Conservation (phyloP, 2,113 vertebrate genomes). For the Onychostoma macrolepis region DNA sequence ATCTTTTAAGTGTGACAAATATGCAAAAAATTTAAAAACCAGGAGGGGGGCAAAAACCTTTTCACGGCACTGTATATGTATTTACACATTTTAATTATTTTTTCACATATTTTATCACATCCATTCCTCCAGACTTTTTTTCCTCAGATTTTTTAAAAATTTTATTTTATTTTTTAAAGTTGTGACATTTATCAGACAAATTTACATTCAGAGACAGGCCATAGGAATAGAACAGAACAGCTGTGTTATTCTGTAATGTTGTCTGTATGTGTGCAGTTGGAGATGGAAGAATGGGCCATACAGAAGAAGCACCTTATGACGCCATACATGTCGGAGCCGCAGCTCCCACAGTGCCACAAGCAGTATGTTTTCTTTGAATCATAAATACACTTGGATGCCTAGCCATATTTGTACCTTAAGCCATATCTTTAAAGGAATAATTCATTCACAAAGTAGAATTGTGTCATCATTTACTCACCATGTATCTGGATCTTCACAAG, state of each 20-base stretch:
- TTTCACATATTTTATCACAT: neutral
- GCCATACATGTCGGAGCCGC: slow-evolving; percentile 98
- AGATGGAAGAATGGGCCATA: slow-evolving; percentile 88
- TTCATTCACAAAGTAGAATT: neutral
- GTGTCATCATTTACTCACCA: neutral
- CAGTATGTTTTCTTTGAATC: slow-evolving; percentile 79
- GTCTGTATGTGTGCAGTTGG: slow-evolving; percentile 80
- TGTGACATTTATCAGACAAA: neutral
- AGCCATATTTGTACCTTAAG: neutral
- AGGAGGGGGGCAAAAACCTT: no score
- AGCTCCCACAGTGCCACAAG: slow-evolving; percentile 92
- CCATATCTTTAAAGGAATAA: neutral
- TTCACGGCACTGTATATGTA: no score
- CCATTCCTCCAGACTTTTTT: no score
- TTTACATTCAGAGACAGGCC: neutral
- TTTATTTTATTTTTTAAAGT: no score
- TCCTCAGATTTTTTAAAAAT: no score
- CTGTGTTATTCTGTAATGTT: neutral
- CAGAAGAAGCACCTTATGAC: slow-evolving; percentile 93
- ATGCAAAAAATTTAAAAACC: no score
- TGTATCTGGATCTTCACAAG: neutral
- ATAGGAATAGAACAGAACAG: neutral
- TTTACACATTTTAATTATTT: no score
- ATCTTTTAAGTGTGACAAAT: no score
- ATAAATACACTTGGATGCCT: neutral